Evolutionary conservation across 2,113 vertebrate species (phyloP).

Genomic region (Stegastes partitus): DNA sequence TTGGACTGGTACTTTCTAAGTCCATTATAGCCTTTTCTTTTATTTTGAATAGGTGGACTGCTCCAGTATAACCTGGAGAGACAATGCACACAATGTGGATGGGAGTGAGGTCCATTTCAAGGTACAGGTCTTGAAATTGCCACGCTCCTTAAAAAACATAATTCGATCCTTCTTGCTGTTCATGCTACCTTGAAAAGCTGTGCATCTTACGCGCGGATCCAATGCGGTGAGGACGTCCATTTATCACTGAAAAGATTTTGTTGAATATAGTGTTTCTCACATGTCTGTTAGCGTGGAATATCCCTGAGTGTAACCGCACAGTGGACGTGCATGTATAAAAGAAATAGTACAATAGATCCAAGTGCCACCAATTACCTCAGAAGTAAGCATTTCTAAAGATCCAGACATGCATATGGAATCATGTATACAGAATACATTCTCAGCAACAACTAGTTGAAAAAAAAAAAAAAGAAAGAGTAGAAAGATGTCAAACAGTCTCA

Average conservation of each 20-base stretch:
- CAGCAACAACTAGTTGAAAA: not conserved
- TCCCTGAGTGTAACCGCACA: not conserved
- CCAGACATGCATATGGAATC: not conserved
- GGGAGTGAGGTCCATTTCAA: not conserved
- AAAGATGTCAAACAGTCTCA: conserved; percentile 24
- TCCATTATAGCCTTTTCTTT: conserved; percentile 11
- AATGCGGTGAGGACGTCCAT: not conserved
- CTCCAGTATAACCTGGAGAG: not conserved
- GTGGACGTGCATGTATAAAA: not conserved
- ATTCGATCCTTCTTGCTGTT: not conserved
- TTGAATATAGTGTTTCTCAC: not conserved
- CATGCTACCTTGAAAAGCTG: not conserved
- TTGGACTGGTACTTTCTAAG: not conserved
- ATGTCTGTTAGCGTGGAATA: not conserved
- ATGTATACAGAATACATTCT: not conserved
- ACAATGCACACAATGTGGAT: not conserved
- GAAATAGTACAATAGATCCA: no score
- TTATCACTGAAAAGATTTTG: not conserved
- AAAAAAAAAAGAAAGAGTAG: not conserved
- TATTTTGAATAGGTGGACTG: not conserved
- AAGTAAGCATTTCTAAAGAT: conserved; percentile 10
- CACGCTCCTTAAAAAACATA: not conserved
- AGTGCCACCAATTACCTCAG: not conserved
- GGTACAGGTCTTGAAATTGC: not conserved
- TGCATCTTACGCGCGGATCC: not conserved